A percentile compares a stretch with the other conserved stretches of the same genome.
phyloP scores from a whole-genome alignment of 2,888 invertebrate genomes.

The Oscheius myriophilus region DNA sequence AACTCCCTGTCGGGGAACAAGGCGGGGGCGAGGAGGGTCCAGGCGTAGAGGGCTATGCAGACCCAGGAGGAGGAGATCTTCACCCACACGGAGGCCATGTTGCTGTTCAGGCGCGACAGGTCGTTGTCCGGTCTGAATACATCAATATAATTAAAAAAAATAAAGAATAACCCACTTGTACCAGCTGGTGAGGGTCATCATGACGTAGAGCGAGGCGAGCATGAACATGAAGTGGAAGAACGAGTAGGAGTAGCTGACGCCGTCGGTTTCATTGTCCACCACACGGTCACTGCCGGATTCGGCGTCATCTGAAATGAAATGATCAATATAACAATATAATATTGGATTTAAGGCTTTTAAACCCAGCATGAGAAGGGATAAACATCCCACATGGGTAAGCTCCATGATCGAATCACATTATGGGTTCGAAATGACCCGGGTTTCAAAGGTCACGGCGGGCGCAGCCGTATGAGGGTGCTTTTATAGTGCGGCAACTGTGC shows the following conservation, averaged over 20 bases:
- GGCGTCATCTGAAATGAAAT: conserved; percentile 28
- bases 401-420: no score
- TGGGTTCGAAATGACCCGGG: no score
- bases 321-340: neutral
- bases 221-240: conserved; percentile 83
- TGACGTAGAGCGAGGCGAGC: conserved; percentile 94
- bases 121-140: conserved; percentile 72
- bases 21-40: conserved; percentile 92
- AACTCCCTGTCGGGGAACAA: conserved; percentile 90
- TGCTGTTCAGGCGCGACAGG: conserved; percentile 76
- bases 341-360: no score
- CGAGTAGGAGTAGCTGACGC: conserved; percentile 74
- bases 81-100: conserved; percentile 96
- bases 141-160: neutral
- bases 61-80: conserved; percentile 90
- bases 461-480: no score
- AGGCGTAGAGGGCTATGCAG: conserved; percentile 87
- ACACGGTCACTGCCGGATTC: conserved; percentile 73
- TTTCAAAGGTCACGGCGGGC: no score
- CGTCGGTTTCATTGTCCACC: conserved; percentile 89
- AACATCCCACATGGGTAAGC: no score
- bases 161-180: conserved; percentile 84
- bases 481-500: no score
- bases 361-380: no score
- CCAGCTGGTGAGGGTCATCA: conserved; percentile 99